Base-by-base conservation (phyloP, 2,113 vertebrate genomes). In the Eulemur rufifrons region DNA sequence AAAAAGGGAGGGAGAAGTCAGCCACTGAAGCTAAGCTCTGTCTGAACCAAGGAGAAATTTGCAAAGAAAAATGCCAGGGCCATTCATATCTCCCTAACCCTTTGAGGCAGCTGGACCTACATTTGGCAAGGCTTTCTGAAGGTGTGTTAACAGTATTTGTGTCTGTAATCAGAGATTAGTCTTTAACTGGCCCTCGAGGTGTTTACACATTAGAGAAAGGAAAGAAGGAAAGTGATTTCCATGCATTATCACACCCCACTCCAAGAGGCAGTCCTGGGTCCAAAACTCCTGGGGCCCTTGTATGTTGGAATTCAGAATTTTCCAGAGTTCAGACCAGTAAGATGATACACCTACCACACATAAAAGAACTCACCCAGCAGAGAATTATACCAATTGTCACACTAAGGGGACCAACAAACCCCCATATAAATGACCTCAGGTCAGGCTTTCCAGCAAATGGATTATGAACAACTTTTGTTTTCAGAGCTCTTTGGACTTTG, bases 391-490 rank as follows among this genome's bases (percentile, higher is more conserved):
- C 34, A 34, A 56, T 3, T 11, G 18, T 25, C 54, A 32, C 0
- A 0, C 13, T 2, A 39, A 17, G 0, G 42, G 71, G 47, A 20
- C 64, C 42, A 17, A 25, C 14, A 1, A 17, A 73, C 0, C 0
- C 13, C 13, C 13, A 5, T 20, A 12, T 0, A 11, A 14, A 45
- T 2, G 2, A 39, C 81, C 15, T 34, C 6, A 0, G 42, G 8
- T 0, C 0, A 20, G 23, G n/a, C 56, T 34, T 8, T 37, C 61
- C 1, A 4, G 63, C 50, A 18, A 14, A 64, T 0, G 4, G 27
- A 9, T 8, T 27, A 34, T 0, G 4, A 81, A 18, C 52, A 34
- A 29, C 45, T 14, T 71, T 71, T 9, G 0, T 18, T 47, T 34
- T 56, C 81, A 63, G 39, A 25, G 42, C 15, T 29, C 77, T 34